These are phyloP conservation scores for Melanerpes aurifrons DNA, from an alignment of 2,113 vertebrate genomes.

Conservation along the genomic window DNA sequence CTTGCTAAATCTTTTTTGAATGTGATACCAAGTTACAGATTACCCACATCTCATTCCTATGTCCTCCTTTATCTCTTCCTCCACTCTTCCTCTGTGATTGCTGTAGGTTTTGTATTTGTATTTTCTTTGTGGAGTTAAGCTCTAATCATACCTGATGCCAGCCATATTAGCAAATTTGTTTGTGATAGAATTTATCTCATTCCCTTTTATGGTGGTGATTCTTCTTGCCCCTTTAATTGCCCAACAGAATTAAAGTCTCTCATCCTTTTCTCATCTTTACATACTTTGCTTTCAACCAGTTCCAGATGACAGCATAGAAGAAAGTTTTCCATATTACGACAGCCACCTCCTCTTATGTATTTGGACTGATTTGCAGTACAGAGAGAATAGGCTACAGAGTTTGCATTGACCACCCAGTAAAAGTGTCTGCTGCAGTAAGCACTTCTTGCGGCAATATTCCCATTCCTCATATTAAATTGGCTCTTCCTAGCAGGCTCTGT, in stretches of 20 bases:
- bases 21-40: not conserved
- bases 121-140: constrained; percentile 13
- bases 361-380: not conserved
- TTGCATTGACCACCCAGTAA: not conserved
- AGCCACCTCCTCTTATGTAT: not conserved
- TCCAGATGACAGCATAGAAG: constrained; percentile 47
- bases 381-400: not conserved
- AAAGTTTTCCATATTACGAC: not conserved
- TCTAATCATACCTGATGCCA: not conserved
- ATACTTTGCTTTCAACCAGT: constrained; percentile 32
- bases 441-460: not conserved
- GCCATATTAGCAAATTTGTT: not conserved
- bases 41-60: not conserved
- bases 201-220: constrained; percentile 1
- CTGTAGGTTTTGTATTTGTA: not conserved
- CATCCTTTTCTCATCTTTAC: constrained; percentile 34
- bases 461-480: not conserved
- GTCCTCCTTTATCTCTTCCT: constrained; percentile 44
- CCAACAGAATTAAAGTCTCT: constrained; percentile 47
- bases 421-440: not conserved
- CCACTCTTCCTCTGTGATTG: constrained; percentile 34
- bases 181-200: constrained; percentile 27
- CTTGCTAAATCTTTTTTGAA: constrained; percentile 1
- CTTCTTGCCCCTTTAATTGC: constrained; percentile 43
- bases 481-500: not conserved